A percentile compares a stretch with the other conserved stretches of the same genome.
Conservation (phyloP, 1,140 invertebrate species). For the Oncopodura yosiiana region DNA sequence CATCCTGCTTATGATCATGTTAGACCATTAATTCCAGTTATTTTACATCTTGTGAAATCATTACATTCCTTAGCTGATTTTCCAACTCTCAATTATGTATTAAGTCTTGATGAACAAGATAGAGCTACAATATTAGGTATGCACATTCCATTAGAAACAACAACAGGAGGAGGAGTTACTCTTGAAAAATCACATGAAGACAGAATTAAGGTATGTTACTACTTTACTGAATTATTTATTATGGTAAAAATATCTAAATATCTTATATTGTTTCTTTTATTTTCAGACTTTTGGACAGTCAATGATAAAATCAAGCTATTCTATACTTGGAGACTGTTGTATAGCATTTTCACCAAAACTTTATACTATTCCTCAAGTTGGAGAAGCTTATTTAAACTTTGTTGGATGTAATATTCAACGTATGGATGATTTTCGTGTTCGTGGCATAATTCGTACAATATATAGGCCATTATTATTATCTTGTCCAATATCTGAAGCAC, state of each 20-base stretch:
- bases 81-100: not conserved
- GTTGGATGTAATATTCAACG: conserved; percentile 13
- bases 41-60: conserved; percentile 19
- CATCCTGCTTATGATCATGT: conserved; percentile 17
- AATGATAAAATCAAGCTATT: conserved; percentile 15
- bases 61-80: conserved; percentile 20
- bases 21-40: conserved; percentile 17
- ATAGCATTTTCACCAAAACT: conserved; percentile 7
- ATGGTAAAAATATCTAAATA: too few relatives aligned
- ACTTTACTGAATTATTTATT: too few relatives aligned
- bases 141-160: not conserved
- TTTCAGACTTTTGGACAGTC: conserved; percentile 12
- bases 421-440: conserved; percentile 21
- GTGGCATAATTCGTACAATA: conserved; percentile 13
- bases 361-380: conserved; percentile 23
- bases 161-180: not conserved
- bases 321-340: conserved; percentile 19
- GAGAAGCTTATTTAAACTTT: conserved; percentile 24
- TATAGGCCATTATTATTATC: conserved; percentile 22
- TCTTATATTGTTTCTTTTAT: not conserved
- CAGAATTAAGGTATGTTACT: conserved; percentile 14
- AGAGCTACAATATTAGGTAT: conserved; percentile 16
- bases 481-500: conserved; percentile 9
- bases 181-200: conserved; percentile 10
- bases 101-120: conserved; percentile 15